A percentile compares a stretch with the other conserved stretches of the same genome.
These are phyloP conservation scores for Scaptomyza graminum DNA, from an alignment of 1,140 invertebrate species.

Conservation along the genomic window DNA sequence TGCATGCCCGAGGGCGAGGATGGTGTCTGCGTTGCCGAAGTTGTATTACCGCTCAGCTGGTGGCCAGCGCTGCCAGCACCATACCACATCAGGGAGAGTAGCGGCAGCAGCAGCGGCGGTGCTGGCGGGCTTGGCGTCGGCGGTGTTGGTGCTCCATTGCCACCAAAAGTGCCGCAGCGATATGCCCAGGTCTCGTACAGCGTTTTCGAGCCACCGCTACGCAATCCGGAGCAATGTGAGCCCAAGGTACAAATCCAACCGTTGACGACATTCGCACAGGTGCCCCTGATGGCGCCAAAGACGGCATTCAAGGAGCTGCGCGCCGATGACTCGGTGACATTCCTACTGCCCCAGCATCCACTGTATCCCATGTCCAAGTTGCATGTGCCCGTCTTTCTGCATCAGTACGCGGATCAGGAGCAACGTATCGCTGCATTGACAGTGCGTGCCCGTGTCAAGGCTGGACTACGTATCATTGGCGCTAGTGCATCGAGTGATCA, in stretches of 20 bases:
- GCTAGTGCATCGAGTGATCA: slow-evolving; percentile 90
- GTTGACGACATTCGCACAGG: slow-evolving; percentile 83
- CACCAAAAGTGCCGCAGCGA: slow-evolving; percentile 87
- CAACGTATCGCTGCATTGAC: slow-evolving; percentile 90
- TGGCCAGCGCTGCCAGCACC: slow-evolving; percentile 90
- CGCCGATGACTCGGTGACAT: slow-evolving; percentile 90
- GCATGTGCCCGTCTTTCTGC: slow-evolving; percentile 94
- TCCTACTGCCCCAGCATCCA: slow-evolving; percentile 94
- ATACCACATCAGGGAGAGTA: slow-evolving; percentile 72
- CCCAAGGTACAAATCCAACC: slow-evolving; percentile 91
- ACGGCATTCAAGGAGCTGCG: slow-evolving; percentile 92
- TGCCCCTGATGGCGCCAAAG: slow-evolving; percentile 90
- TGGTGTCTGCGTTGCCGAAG: slow-evolving; percentile 93
- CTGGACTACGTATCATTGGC: slow-evolving; percentile 91
- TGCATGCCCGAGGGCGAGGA: slow-evolving; percentile 95
- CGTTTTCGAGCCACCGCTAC: slow-evolving; percentile 90
- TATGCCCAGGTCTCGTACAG: slow-evolving; percentile 92
- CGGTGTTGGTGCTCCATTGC: slow-evolving; percentile 85
- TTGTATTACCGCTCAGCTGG: slow-evolving; percentile 92
- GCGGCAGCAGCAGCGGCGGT: background rate
- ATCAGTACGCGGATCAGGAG: slow-evolving; percentile 86
- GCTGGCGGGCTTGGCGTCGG: slow-evolving; percentile 60
- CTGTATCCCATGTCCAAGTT: slow-evolving; percentile 94
- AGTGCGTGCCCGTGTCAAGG: slow-evolving; percentile 93
- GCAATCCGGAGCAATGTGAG: slow-evolving; percentile 88